These are phyloP conservation scores for Parasteatoda tepidariorum DNA, from an alignment of 1,140 invertebrate species.

Conservation along the genomic window DNA sequence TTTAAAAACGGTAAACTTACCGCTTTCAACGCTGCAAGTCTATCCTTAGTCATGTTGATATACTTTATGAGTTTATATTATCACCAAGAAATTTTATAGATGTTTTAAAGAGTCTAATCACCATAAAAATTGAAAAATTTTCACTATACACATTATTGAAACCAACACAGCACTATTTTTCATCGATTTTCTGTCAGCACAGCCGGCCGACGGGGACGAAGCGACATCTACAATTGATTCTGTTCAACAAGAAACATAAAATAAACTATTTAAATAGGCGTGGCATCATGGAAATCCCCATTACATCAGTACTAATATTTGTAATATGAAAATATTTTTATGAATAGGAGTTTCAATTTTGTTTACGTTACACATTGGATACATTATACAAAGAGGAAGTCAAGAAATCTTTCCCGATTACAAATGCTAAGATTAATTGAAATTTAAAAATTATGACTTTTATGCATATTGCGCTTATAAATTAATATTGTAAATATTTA, in stretches of 20 bases:
- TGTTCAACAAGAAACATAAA: slow-evolving; percentile 49
- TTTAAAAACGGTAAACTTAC: slow-evolving; percentile 54
- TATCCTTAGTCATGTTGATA: slow-evolving; percentile 62
- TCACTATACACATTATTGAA: slow-evolving; percentile 58
- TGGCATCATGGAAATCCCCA: slow-evolving; percentile 12
- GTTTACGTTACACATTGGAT: background rate
- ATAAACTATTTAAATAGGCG: slow-evolving; percentile 43
- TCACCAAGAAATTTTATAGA: slow-evolving; percentile 39
- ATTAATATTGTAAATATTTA: too few relatives aligned
- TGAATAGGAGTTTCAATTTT: background rate
- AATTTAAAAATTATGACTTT: too few relatives aligned
- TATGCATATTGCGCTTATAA: too few relatives aligned
- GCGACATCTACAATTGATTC: slow-evolving; percentile 60
- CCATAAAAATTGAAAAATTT: slow-evolving; percentile 56
- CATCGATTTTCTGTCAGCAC: slow-evolving; percentile 61
- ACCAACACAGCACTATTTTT: slow-evolving; percentile 60
- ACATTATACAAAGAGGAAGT: too few relatives aligned
- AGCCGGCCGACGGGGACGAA: slow-evolving; percentile 48
- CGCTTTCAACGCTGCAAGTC: slow-evolving; percentile 62
- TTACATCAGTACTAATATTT: background rate
- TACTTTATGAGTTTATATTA: slow-evolving; percentile 49
- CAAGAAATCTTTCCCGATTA: too few relatives aligned
- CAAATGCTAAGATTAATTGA: too few relatives aligned
- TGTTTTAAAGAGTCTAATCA: slow-evolving; percentile 33
- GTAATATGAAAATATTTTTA: too few relatives aligned